Evolutionary conservation across 2,797 vertebrate genomes (phyloP).

Genomic region (Chrysocyon brachyurus): DNA sequence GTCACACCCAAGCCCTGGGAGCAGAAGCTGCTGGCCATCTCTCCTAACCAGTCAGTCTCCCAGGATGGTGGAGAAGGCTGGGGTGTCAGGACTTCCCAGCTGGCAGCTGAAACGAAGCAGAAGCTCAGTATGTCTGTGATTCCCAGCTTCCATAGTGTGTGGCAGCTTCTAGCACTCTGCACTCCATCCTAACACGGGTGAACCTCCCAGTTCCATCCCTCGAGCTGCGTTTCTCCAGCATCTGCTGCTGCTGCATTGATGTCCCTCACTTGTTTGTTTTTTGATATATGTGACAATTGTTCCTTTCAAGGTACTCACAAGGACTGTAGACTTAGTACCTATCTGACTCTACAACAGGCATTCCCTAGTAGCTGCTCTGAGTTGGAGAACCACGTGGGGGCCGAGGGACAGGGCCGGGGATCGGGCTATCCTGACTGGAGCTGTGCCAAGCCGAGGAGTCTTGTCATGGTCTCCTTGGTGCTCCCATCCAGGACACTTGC

Average conservation of each 20-base stretch:
- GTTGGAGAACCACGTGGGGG: background rate
- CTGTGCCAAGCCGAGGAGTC: background rate
- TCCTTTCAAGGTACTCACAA: constrained; percentile 58
- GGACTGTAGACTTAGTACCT: background rate
- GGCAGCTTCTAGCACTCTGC: constrained; percentile 85
- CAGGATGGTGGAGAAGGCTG: constrained; percentile 72
- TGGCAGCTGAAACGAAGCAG: constrained; percentile 56
- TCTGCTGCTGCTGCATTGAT: constrained; percentile 64
- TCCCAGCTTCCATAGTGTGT: constrained; percentile 79
- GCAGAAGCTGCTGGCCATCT: constrained; percentile 62
- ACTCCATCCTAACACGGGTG: constrained; percentile 81
- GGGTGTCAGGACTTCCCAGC: constrained; percentile 57
- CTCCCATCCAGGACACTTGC: background rate
- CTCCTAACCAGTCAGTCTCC: constrained; percentile 55
- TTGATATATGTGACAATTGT: constrained; percentile 66
- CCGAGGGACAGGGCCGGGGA: background rate
- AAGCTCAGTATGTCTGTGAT: constrained; percentile 48
- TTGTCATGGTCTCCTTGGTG: background rate
- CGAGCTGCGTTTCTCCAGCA: constrained; percentile 71
- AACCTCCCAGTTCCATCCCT: constrained; percentile 60
- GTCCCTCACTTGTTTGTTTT: constrained; percentile 58
- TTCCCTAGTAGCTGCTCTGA: constrained; percentile 1
- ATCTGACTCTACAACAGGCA: background rate
- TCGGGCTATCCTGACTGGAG: background rate
- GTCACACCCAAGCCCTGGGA: constrained; percentile 60